These are phyloP conservation scores for Cheirogaleus major DNA, from an alignment of 2,797 vertebrate genomes.

Conservation along the genomic window DNA sequence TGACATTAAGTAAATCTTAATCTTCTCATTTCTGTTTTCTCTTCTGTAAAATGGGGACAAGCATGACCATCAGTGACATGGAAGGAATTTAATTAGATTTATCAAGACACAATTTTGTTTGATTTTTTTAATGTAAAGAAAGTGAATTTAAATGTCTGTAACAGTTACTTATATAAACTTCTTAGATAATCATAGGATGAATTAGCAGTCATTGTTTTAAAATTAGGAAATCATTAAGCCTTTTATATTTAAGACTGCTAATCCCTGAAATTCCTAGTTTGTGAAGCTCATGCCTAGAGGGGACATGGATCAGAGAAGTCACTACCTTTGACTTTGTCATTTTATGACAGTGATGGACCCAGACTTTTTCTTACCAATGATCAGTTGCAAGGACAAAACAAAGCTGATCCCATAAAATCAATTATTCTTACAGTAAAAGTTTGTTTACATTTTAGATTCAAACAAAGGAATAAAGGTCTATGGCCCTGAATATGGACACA, in stretches of 20 bases:
- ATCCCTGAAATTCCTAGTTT: not conserved
- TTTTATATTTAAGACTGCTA: not conserved
- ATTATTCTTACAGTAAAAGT: not conserved
- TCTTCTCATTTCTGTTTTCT: not conserved
- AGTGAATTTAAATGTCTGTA: not conserved
- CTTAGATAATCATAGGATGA: not conserved
- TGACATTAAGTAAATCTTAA: not conserved
- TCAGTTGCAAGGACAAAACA: not conserved
- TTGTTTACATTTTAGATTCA: not conserved
- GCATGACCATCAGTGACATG: rapidly evolving
- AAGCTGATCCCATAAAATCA: not conserved
- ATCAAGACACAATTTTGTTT: not conserved
- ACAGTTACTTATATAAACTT: not conserved
- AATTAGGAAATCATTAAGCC: not conserved
- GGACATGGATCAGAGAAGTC: not conserved
- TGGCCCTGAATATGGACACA: not conserved
- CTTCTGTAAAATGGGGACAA: not conserved
- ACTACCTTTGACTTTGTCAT: not conserved
- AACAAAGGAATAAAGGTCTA: not conserved
- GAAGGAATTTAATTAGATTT: not conserved
- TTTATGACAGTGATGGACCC: not conserved
- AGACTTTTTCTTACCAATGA: not conserved
- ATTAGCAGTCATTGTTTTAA: not conserved
- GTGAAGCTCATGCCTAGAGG: not conserved
- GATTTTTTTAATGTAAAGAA: not conserved